Percentiles rank a stretch among this genome's conserved stretches.
Evolutionary conservation across 35 echinoderm and acorn worm species (phyloP).

Genomic region (Heliocidaris tuberculata): DNA sequence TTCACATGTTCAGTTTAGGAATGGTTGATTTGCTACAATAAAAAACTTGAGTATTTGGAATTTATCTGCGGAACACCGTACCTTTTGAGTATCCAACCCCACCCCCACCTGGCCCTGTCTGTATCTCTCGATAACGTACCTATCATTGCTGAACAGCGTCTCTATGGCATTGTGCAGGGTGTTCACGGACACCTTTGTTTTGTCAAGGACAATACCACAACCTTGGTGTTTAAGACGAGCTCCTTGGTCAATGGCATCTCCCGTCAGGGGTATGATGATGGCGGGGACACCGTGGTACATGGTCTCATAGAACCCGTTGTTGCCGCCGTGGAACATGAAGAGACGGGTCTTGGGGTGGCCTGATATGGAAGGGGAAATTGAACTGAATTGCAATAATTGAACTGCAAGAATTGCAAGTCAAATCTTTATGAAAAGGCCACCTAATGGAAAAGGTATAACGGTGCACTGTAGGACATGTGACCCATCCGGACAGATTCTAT

Average conservation of each 20-base stretch:
- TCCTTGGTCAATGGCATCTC: slow-evolving; percentile 22
- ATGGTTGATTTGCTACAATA: no score
- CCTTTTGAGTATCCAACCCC: no score
- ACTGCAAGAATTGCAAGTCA: no score
- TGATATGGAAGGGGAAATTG: not conserved
- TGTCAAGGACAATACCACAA: not conserved
- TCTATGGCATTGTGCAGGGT: not conserved
- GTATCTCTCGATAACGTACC: not conserved
- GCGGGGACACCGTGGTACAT: not conserved
- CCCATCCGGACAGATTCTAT: no score
- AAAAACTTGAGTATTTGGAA: no score
- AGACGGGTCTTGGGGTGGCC: not conserved
- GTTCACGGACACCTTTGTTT: not conserved
- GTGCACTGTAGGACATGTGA: no score
- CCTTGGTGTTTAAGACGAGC: not conserved
- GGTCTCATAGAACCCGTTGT: not conserved
- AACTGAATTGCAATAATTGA: not conserved
- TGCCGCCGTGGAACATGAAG: slow-evolving; percentile 2
- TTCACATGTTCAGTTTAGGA: no score
- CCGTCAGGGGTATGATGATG: not conserved
- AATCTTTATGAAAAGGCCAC: not conserved
- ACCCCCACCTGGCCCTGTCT: no score
- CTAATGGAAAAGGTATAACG: not conserved
- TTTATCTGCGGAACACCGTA: no score
- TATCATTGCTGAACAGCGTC: not conserved